A percentile compares a stretch with the other conserved stretches of the same genome.
phyloP scores from a whole-genome alignment of 2,113 vertebrate species.

The Pristiophorus japonicus region DNA sequence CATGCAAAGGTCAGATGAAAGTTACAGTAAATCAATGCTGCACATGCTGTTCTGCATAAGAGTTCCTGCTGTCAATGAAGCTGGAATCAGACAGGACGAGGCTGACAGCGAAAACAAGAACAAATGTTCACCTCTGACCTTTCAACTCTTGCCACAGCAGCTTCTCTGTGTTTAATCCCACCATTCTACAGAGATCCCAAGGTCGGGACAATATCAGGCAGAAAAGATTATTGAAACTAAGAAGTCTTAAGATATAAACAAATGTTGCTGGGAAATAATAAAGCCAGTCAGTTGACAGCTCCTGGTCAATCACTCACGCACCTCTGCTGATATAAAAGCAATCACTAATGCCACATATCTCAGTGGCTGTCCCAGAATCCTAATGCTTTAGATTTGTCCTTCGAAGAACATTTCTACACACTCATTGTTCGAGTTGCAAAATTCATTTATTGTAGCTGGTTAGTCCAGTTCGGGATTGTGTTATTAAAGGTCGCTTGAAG shows the following conservation, averaged over 20 bases:
- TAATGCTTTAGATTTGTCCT: neutral
- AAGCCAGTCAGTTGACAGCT: neutral
- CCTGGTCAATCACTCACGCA: neutral
- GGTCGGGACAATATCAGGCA: neutral
- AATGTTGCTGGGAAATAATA: neutral
- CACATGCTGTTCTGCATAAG: slow-evolving; percentile 5
- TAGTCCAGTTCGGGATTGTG: neutral
- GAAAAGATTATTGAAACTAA: slow-evolving; percentile 3
- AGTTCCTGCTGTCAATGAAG: neutral
- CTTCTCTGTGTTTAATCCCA: neutral
- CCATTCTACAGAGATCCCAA: neutral
- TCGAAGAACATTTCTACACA: neutral
- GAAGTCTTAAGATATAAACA: neutral
- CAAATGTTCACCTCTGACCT: neutral
- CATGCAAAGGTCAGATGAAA: neutral
- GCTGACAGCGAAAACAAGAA: neutral
- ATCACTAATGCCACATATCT: neutral
- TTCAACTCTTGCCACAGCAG: neutral
- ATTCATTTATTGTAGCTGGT: neutral
- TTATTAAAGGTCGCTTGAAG: neutral
- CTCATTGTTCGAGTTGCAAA: neutral
- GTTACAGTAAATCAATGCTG: neutral
- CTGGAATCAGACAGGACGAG: neutral
- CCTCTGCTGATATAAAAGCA: neutral
- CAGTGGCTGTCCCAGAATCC: neutral